phyloP scores from a whole-genome alignment of 2,113 vertebrate species.

The Xerus inauris region DNA sequence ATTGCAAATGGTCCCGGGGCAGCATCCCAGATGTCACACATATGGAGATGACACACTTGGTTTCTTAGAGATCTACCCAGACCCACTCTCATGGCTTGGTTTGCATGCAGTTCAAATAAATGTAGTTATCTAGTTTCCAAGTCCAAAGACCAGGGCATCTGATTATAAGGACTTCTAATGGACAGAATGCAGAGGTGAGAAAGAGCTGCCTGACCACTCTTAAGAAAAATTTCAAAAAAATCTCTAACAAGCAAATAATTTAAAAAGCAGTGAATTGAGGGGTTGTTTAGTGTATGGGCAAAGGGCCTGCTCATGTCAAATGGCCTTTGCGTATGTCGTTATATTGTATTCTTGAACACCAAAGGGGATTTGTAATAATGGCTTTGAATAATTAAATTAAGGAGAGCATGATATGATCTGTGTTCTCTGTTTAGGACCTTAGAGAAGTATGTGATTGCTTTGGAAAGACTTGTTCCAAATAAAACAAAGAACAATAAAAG shows the following conservation, averaged over 20 bases:
- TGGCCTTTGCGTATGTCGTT: not conserved
- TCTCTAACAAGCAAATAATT: not conserved
- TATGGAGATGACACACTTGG: not conserved
- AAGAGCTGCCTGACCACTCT: not conserved
- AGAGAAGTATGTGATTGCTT: not conserved
- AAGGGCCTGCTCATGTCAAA: not conserved
- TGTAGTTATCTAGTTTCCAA: not conserved
- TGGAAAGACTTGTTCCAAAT: slow-evolving; percentile 3
- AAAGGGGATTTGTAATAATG: not conserved
- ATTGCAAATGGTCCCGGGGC: not conserved
- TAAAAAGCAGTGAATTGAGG: not conserved
- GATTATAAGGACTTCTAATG: not conserved
- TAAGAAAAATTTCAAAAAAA: not conserved
- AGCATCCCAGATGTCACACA: not conserved
- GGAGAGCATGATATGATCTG: not conserved
- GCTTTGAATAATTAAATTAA: not conserved
- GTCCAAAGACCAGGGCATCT: not conserved
- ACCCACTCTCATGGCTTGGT: not conserved
- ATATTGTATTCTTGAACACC: not conserved
- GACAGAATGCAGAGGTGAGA: not conserved
- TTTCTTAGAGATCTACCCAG: not conserved
- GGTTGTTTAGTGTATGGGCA: not conserved
- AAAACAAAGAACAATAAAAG: not conserved
- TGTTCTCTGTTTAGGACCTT: not conserved
- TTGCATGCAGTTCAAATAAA: not conserved